Percentiles rank a stretch among this genome's conserved stretches.
Conservation (phyloP, 2,888 invertebrate genomes). For the Tyria jacobaeae region DNA sequence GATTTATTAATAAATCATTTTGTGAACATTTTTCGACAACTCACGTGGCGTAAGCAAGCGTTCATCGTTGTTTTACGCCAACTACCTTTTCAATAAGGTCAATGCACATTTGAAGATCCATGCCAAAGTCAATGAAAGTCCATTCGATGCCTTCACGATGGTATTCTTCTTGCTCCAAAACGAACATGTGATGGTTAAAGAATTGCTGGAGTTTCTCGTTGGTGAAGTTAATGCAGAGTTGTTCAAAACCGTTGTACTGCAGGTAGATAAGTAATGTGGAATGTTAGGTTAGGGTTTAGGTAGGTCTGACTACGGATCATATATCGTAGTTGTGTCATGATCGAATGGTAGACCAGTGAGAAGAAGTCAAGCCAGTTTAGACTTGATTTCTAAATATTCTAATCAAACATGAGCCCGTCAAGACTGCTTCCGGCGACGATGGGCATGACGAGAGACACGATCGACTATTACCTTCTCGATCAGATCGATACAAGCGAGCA, state of each 20-base stretch:
- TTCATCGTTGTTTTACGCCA: constrained; percentile 84
- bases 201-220: constrained; percentile 99
- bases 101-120: constrained; percentile 98
- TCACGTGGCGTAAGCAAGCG: constrained; percentile 82
- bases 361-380: constrained; percentile 47
- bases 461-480: constrained; percentile 94
- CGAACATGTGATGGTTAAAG: constrained; percentile 99
- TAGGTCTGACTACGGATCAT: constrained; percentile 72
- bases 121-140: constrained; percentile 99
- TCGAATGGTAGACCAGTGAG: constrained; percentile 36
- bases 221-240: constrained; percentile 99
- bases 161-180: constrained; percentile 98
- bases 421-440: constrained; percentile 63
- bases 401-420: constrained; percentile 50
- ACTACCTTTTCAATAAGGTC: constrained; percentile 97
- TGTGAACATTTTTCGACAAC: constrained; percentile 65
- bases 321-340: constrained; percentile 74
- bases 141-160: constrained; percentile 97
- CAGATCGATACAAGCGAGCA: constrained; percentile 97
- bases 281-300: constrained; percentile 69
- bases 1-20: constrained; percentile 30
- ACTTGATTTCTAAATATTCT: constrained; percentile 38
- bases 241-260: constrained; percentile 98
- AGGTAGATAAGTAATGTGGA: constrained; percentile 79
- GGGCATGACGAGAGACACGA: constrained; percentile 47